A percentile compares a stretch with the other conserved stretches of the same genome.
Evolutionary conservation across 2,888 invertebrate species (phyloP).

Genomic region (Altica lythri): DNA sequence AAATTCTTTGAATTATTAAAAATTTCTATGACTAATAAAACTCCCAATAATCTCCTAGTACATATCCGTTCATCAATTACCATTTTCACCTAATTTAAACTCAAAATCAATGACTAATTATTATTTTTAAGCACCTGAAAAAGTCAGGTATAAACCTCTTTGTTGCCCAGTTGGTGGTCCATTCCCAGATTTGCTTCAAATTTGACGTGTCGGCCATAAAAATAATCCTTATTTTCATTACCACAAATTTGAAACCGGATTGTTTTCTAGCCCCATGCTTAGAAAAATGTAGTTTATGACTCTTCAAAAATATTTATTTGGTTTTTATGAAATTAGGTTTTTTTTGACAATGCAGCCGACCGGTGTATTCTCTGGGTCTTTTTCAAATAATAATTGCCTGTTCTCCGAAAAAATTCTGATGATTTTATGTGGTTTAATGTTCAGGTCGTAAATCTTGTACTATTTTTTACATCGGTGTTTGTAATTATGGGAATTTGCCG

Average conservation of each 20-base stretch:
- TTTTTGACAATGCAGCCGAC: constrained; percentile 13
- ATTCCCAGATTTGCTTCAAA: constrained; percentile 9
- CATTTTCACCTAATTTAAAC: constrained; percentile 11
- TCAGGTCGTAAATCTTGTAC: constrained; percentile 7
- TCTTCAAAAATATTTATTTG: constrained; percentile 12
- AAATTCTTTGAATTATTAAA: no score
- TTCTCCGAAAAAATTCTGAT: constrained; percentile 3
- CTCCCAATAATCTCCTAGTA: no score
- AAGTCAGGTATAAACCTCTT: constrained; percentile 3
- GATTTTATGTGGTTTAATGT: constrained; percentile 9
- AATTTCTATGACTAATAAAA: no score
- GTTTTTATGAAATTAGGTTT: constrained; percentile 13
- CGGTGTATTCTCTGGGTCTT: no score
- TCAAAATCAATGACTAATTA: constrained; percentile 19
- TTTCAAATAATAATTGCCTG: constrained; percentile 10
- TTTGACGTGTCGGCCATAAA: constrained; percentile 8
- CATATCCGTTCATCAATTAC: constrained; percentile 18
- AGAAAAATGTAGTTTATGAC: constrained; percentile 12
- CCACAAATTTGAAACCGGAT: constrained; percentile 2
- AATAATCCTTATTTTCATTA: constrained; percentile 21
- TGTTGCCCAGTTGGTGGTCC: constrained; percentile 12
- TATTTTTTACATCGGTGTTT: constrained; percentile 1
- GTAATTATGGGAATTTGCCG: no score
- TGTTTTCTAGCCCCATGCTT: constrained; percentile 16
- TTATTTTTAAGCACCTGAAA: constrained; percentile 13